Evolutionary conservation across 2,113 vertebrate genomes (phyloP).

Genomic region (Fukomys damarensis): DNA sequence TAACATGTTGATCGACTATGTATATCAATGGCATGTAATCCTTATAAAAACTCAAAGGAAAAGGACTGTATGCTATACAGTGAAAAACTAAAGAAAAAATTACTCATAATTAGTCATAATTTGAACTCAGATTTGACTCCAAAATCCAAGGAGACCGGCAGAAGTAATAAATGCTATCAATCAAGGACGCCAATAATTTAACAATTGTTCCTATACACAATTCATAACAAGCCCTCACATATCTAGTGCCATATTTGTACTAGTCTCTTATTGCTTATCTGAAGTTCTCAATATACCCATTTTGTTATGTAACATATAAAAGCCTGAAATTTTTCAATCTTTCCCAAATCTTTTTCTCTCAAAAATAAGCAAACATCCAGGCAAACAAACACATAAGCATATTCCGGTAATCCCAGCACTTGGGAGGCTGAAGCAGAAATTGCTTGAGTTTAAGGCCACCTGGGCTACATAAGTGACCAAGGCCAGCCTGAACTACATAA

Average conservation of each 20-base stretch:
- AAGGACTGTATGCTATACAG: background rate
- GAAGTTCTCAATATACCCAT: background rate
- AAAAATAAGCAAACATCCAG: background rate
- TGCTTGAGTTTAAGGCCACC: background rate
- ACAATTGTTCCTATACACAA: slow-evolving; percentile 11
- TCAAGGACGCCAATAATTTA: background rate
- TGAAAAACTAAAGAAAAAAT: slow-evolving; percentile 5
- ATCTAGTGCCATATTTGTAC: background rate
- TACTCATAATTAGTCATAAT: background rate
- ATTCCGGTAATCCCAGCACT: background rate
- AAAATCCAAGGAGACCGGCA: background rate
- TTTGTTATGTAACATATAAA: background rate
- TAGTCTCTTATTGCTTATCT: background rate
- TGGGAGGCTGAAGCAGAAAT: background rate
- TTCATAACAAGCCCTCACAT: background rate
- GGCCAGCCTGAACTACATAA: background rate
- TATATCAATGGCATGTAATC: background rate
- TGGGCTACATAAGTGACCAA: background rate
- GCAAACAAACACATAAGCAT: no score
- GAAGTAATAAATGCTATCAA: background rate
- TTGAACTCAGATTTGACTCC: slow-evolving; percentile 36
- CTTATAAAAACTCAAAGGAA: slow-evolving; percentile 7
- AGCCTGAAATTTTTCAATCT: background rate
- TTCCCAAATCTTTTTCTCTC: background rate
- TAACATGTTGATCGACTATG: background rate